These are phyloP conservation scores for Apodemus speciosus DNA, from an alignment of 2,113 vertebrate species.

Conservation along the genomic window DNA sequence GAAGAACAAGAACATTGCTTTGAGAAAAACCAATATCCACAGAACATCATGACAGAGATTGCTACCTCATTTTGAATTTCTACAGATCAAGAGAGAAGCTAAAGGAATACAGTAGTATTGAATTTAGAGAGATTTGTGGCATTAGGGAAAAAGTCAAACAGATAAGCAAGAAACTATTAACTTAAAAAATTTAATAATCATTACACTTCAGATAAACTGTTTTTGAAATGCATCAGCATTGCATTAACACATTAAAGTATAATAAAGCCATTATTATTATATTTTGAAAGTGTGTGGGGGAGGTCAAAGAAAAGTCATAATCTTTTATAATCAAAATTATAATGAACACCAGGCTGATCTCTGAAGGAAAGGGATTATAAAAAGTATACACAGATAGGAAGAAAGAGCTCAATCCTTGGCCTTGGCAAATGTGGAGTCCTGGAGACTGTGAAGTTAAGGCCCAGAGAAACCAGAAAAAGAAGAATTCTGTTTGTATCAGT, in stretches of 20 bases:
- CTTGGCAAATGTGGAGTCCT: background rate
- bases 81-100: constrained; percentile 29
- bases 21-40: constrained; percentile 71
- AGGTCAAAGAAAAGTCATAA: background rate
- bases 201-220: constrained; percentile 23
- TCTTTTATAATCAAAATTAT: background rate
- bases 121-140: constrained; percentile 56
- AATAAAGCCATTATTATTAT: background rate
- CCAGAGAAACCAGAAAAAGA: background rate
- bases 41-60: constrained; percentile 51
- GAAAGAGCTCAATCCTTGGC: background rate
- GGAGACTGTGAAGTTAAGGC: background rate
- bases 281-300: background rate
- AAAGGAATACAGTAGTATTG: constrained; percentile 60
- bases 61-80: constrained; percentile 60
- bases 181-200: constrained; percentile 10
- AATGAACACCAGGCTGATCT: background rate
- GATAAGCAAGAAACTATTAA: constrained; percentile 57
- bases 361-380: constrained; percentile 35
- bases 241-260: constrained; percentile 6
- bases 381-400: background rate
- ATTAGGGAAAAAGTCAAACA: constrained; percentile 6
- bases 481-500: background rate
- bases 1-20: constrained; percentile 57
- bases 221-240: background rate